Base-by-base conservation (phyloP, 1,140 invertebrate genomes). In the Lepidostoma basale region DNA sequence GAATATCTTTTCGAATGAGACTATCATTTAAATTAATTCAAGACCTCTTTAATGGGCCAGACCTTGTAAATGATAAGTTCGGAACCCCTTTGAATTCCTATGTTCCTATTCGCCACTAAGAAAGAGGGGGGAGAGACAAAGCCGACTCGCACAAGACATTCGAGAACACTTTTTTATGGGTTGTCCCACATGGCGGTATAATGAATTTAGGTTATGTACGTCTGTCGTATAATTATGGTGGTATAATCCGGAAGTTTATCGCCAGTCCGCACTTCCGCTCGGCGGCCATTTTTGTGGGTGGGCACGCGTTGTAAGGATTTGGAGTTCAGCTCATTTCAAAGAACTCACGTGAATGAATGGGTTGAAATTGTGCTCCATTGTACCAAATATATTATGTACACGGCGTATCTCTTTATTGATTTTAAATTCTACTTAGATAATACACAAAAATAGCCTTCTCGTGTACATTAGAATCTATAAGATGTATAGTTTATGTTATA, bases 11-110 rank as follows among this genome's bases (percentile, higher is more conserved):
- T n/a, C 30, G 26, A 68, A 68, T 28, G 44, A 36, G 59, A 22
- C 60, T 14, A 28, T 23, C 47, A 60, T 66, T 66, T 70, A 62
- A 70, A 70, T 70, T 70, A 65, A 70, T 70, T 70, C 56, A 40
- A 47, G 52, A 47, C 63, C 49, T 39, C 42, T 63, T 16, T 42
- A 47, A 56, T 54, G 39, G 68, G 39, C 26, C 62, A 9, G 26
- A 58, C 26, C 62, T 54, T 63, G 42, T 63, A 28, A 63, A 39
- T 26, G 40, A 20, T 44, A n/a, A 39, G 9, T n/a, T 8, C 18
- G 20, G 28, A 65, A 42, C 30, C 62, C 62, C 39, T 65, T 56
- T 30, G 47, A 26, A 39, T 40, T 65, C n/a, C 62, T 65, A 4
- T 9, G 23, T 16, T 54, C 30, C 62, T 26, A 65, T 65, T 65